Conservation (phyloP, 2,888 invertebrate genomes). For the Andrena haemorrhoa region DNA sequence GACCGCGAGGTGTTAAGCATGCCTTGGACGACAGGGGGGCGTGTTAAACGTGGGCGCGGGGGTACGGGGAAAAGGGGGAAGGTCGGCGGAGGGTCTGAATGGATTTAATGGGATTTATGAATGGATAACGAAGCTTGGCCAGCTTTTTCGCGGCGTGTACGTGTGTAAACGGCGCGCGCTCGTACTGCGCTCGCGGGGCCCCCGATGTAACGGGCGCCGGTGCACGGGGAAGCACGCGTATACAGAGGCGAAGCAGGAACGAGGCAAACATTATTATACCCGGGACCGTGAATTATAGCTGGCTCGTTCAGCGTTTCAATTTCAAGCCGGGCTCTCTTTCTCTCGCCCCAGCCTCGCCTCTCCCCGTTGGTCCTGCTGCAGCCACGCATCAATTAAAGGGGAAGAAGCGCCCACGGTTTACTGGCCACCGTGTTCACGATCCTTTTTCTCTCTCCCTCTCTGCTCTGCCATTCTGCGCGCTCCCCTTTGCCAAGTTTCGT, state of each 20-base stretch:
- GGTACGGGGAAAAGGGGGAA: conserved; percentile 16
- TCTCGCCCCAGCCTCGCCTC: conserved; percentile 32
- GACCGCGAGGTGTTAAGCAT: conserved; percentile 71
- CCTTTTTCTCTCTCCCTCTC: neutral
- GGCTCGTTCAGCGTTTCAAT: conserved; percentile 69
- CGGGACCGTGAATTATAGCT: conserved; percentile 69
- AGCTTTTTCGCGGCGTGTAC: conserved; percentile 70
- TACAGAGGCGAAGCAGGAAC: conserved; percentile 27
- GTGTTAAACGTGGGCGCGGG: conserved; percentile 38
- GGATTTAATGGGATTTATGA: conserved; percentile 79
- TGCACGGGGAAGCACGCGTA: conserved; percentile 25
- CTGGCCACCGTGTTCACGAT: conserved; percentile 20
- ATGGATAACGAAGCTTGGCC: conserved; percentile 75
- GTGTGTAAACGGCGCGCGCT: conserved; percentile 43
- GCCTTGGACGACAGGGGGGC: conserved; percentile 52
- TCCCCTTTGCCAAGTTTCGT: conserved; percentile 9
- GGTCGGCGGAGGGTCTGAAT: conserved; percentile 62
- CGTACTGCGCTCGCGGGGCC: conserved; percentile 3
- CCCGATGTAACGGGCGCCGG: conserved; percentile 20
- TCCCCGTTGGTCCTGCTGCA: conserved; percentile 24
- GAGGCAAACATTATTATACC: conserved; percentile 67
- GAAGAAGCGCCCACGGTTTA: conserved; percentile 41
- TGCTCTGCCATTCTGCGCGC: neutral
- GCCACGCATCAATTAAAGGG: conserved; percentile 66
- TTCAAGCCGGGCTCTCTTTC: conserved; percentile 44